Evolutionary conservation across 2,113 vertebrate genomes (phyloP).

Genomic region (Trichechus manatus): DNA sequence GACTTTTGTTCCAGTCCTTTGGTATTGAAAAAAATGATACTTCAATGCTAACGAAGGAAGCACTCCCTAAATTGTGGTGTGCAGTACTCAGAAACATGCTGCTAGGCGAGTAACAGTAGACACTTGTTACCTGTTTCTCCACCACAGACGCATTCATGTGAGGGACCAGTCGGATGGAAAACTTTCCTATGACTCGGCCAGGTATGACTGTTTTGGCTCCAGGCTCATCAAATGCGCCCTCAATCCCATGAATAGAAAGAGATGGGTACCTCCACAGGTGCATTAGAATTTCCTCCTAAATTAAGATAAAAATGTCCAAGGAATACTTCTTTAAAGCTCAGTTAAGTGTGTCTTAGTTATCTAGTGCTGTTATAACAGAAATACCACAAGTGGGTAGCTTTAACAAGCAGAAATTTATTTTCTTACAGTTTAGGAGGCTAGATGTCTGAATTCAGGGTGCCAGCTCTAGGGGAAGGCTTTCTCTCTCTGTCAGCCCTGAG

Average conservation of each 20-base stretch:
- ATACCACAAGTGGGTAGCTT: too few species aligned
- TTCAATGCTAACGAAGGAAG: accelerated
- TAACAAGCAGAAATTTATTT: too few species aligned
- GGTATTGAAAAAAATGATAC: not conserved
- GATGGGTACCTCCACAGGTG: conserved; percentile 94
- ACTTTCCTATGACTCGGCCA: conserved; percentile 93
- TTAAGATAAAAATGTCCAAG: conserved; percentile 11
- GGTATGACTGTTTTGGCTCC: conserved; percentile 96
- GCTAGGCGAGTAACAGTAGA: accelerated
- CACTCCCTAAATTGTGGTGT: accelerated
- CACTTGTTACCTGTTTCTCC: conserved; percentile 90
- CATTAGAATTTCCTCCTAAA: conserved; percentile 93
- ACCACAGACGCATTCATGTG: conserved; percentile 91
- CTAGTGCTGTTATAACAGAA: too few species aligned
- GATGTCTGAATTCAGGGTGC: too few species aligned
- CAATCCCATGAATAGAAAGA: conserved; percentile 94
- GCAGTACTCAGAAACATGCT: accelerated
- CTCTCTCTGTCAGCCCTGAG: too few species aligned
- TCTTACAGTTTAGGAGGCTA: too few species aligned
- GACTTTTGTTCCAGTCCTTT: not conserved
- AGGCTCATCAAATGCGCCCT: conserved; percentile 92
- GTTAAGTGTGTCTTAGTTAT: too few species aligned
- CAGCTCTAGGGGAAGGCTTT: too few species aligned
- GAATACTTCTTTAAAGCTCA: not conserved
- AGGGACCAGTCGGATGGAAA: conserved; percentile 95